Percentiles rank a stretch among this genome's conserved stretches.
phyloP scores from a whole-genome alignment of 2,797 vertebrate genomes.

The Acanthurus lineatus region DNA sequence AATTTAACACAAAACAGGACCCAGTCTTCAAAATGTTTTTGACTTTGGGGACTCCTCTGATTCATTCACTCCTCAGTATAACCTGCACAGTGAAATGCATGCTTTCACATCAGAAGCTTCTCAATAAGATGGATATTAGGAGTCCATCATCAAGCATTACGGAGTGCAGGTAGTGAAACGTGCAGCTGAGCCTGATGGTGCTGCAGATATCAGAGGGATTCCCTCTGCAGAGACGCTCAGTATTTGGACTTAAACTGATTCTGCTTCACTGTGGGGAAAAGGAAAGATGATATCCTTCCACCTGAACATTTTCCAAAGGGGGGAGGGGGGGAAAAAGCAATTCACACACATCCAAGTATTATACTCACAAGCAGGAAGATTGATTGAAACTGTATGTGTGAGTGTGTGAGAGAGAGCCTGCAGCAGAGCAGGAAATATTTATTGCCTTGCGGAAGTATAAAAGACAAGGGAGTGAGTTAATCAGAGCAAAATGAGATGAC shows the following conservation, averaged over 20 bases:
- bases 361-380: slow-evolving; percentile 11
- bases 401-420: background rate
- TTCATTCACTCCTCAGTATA: slow-evolving; percentile 27
- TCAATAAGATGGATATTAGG: slow-evolving; percentile 52
- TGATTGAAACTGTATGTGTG: slow-evolving; percentile 41
- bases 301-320: slow-evolving; percentile 8
- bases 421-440: slow-evolving; percentile 40
- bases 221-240: slow-evolving; percentile 16
- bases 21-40: slow-evolving; percentile 15
- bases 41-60: slow-evolving; percentile 37
- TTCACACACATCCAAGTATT: slow-evolving; percentile 29
- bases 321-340: background rate
- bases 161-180: slow-evolving; percentile 47
- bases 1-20: slow-evolving; percentile 36
- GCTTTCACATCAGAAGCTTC: slow-evolving; percentile 31
- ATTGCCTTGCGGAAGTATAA: slow-evolving; percentile 23
- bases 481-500: slow-evolving; percentile 68
- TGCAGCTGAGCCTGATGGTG: slow-evolving; percentile 45
- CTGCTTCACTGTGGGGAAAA: slow-evolving; percentile 20
- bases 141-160: slow-evolving; percentile 48
- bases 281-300: slow-evolving; percentile 18
- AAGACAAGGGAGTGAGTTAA: slow-evolving; percentile 55
- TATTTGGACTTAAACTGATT: slow-evolving; percentile 53
- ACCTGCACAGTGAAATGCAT: slow-evolving; percentile 35
- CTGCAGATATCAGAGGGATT: slow-evolving; percentile 36